These are phyloP conservation scores for Castor canadensis DNA, from an alignment of 2,113 vertebrate genomes.

Conservation along the genomic window DNA sequence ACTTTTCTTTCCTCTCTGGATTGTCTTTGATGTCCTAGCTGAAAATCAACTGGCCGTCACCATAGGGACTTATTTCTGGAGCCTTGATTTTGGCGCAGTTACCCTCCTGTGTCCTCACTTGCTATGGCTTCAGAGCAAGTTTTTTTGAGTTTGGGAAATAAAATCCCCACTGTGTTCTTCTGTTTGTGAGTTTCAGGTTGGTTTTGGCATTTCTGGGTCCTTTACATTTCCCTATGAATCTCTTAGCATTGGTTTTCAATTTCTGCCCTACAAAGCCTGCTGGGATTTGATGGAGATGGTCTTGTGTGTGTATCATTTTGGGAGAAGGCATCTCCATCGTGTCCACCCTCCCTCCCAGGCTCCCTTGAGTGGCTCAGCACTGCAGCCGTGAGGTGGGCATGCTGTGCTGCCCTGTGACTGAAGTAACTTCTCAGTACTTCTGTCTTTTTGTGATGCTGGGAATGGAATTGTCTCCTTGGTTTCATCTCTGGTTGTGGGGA, in stretches of 20 bases:
- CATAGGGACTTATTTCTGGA: background rate
- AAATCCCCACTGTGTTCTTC: background rate
- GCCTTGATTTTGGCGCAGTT: background rate
- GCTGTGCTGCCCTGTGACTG: too few species aligned
- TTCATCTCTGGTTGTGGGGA: too few species aligned
- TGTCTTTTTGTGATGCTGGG: too few species aligned
- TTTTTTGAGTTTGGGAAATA: background rate
- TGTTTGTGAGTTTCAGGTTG: background rate
- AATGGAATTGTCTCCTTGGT: too few species aligned
- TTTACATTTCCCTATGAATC: background rate
- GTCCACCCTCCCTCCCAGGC: too few species aligned
- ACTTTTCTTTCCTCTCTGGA: background rate
- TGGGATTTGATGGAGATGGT: background rate
- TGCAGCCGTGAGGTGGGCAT: too few species aligned
- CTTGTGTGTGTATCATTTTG: background rate
- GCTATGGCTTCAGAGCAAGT: background rate
- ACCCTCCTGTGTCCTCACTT: background rate
- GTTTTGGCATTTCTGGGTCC: background rate
- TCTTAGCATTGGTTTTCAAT: constrained; percentile 11
- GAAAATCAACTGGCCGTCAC: background rate
- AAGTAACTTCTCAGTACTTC: too few species aligned
- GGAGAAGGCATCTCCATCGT: too few species aligned
- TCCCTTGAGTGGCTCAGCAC: too few species aligned
- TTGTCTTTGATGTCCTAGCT: background rate
- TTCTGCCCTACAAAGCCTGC: background rate